Evolutionary conservation across 2,888 invertebrate species (phyloP), one percentile per base, ranked within the genome.

Genomic region (Orthosia gothica): DNA sequence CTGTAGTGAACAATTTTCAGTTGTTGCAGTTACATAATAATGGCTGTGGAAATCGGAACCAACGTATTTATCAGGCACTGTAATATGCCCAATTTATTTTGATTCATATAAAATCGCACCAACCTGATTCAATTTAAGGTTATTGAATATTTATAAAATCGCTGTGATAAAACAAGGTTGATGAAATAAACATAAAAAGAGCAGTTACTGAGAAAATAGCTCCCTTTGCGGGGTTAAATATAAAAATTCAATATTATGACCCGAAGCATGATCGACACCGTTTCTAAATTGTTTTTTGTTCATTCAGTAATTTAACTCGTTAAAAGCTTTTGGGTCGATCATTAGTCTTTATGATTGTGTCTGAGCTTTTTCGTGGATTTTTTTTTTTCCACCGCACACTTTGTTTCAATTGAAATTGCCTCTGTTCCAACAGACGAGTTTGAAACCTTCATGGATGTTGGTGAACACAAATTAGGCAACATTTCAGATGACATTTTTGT

Each of bases 381-480:
- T n/a, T n/a, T n/a, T n/a, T n/a, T n/a, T n/a, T n/a, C 12, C 62
- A n/a, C 55, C 63, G 32, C 47, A 83, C 81, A 77, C n/a, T n/a
- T 78, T 84, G 76, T 81, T 76, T 49, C 58, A 64, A 74, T 69
- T 77, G 74, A 76, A 84, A 82, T 81, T 81, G 67, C 78, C 76
- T 52, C 65, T 81, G 79, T 89, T 86, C 83, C 83, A 86, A 82
- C 86, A 83, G 83, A 87, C 83, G 87, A 91, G 88, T 89, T 90
- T 84, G 70, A 63, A 89, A 90, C 84, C 82, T 82, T 80, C 82
- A 71, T 70, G 83, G 65, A 81, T 76, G 79, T 78, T 83, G 72
- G 80, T 78, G 84, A 89, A 88, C 87, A 86, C 86, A 88, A 90
- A 91, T 91, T 89, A 89, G 88, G 87, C 87, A 91, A 90, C 91